phyloP scores from a whole-genome alignment of 2,797 vertebrate genomes.

The Crossoptilon crossoptilon region DNA sequence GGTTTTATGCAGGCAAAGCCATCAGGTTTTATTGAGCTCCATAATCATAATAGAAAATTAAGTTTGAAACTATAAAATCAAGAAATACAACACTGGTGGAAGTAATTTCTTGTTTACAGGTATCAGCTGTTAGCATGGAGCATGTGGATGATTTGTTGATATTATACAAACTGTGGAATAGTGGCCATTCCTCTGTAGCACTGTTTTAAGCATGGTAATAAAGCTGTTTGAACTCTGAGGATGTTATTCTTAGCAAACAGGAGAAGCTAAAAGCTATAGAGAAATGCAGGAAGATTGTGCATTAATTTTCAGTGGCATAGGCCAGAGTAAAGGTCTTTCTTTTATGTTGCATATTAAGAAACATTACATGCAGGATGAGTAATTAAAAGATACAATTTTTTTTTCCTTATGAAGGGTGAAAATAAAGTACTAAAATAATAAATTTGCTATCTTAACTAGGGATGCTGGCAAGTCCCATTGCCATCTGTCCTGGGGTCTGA shows the following conservation, averaged over 20 bases:
- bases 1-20: not conserved
- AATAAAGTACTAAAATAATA: not conserved
- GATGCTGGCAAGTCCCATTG: not conserved
- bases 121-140: not conserved
- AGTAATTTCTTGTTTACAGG: not conserved
- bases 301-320: not conserved
- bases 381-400: not conserved
- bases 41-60: not conserved
- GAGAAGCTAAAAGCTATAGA: conserved; percentile 5
- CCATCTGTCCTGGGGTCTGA: not conserved
- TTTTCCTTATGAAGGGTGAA: not conserved
- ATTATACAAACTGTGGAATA: conserved; percentile 8
- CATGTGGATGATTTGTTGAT: not conserved
- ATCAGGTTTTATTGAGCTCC: not conserved
- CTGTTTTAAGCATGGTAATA: conserved; percentile 21
- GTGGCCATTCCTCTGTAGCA: conserved; percentile 4
- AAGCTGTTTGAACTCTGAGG: conserved; percentile 20
- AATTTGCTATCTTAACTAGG: not conserved
- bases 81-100: not conserved
- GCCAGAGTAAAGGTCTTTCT: not conserved
- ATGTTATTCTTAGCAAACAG: conserved; percentile 16
- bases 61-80: not conserved
- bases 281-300: not conserved
- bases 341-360: not conserved
- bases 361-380: not conserved